Percentiles rank a stretch among this genome's conserved stretches.
phyloP scores from a whole-genome alignment of 2,797 vertebrate species.

The Chelmon rostratus region DNA sequence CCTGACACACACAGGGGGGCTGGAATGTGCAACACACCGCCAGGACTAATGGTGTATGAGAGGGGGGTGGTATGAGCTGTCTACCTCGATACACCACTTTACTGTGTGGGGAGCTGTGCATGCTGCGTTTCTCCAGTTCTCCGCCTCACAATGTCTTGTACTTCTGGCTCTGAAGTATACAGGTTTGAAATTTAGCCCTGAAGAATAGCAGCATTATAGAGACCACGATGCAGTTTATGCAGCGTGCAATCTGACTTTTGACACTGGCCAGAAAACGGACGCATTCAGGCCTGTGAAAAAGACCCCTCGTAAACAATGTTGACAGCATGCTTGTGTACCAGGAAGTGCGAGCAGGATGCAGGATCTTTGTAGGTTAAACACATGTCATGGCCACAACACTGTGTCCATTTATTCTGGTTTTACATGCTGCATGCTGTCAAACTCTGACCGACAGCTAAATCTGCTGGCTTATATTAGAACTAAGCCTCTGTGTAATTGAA shows the following conservation, averaged over 20 bases:
- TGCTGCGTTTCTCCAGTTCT: slow-evolving; percentile 27
- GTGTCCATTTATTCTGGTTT: slow-evolving; percentile 64
- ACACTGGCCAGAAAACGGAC: slow-evolving; percentile 44
- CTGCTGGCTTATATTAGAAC: slow-evolving; percentile 67
- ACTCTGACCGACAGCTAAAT: slow-evolving; percentile 71
- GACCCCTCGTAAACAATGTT: slow-evolving; percentile 52
- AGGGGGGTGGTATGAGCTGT: slow-evolving; percentile 61
- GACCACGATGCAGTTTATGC: slow-evolving; percentile 21
- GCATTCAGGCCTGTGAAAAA: slow-evolving; percentile 50
- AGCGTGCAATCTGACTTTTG: slow-evolving; percentile 13
- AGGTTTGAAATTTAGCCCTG: slow-evolving; percentile 14
- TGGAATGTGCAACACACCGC: slow-evolving; percentile 74
- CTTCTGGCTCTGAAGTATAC: slow-evolving; percentile 19
- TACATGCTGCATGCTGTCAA: slow-evolving; percentile 54
- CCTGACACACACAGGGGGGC: slow-evolving; percentile 58
- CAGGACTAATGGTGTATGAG: slow-evolving; percentile 71
- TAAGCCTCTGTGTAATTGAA: slow-evolving; percentile 81
- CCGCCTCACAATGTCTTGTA: slow-evolving; percentile 29
- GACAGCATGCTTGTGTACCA: slow-evolving; percentile 65
- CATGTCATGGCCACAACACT: slow-evolving; percentile 61
- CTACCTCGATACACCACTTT: slow-evolving; percentile 65
- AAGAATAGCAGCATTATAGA: slow-evolving; percentile 38
- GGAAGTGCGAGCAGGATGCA: slow-evolving; percentile 59
- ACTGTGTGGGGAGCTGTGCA: slow-evolving; percentile 32
- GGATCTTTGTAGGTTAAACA: slow-evolving; percentile 68